A percentile compares a stretch with the other conserved stretches of the same genome.
These are phyloP conservation scores for Rotaria macrura DNA, from an alignment of 2,888 invertebrate species.

Conservation along the genomic window DNA sequence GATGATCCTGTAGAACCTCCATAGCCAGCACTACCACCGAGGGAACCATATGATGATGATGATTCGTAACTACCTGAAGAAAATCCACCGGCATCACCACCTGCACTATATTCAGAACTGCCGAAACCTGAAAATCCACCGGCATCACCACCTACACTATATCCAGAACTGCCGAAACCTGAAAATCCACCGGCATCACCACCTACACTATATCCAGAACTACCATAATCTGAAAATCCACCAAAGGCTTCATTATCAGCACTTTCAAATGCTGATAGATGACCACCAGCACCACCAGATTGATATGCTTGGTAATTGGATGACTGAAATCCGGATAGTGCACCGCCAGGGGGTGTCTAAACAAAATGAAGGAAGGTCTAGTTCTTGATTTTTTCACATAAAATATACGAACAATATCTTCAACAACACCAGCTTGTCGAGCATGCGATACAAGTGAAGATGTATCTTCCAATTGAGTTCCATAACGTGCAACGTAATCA, in stretches of 20 bases:
- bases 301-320: neutral
- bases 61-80: too few species aligned
- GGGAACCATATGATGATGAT: neutral
- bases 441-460: neutral
- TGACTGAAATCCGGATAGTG: neutral
- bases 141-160: neutral
- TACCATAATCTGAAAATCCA: too few species aligned
- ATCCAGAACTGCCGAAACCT: neutral
- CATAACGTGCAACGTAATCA: slow-evolving; percentile 2
- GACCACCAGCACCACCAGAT: neutral
- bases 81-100: too few species aligned
- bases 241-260: neutral
- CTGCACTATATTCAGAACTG: too few species aligned
- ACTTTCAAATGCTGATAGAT: too few species aligned
- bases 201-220: neutral
- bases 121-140: too few species aligned
- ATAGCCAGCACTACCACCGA: neutral
- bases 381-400: neutral
- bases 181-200: neutral
- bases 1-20: neutral
- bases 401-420: neutral
- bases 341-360: neutral
- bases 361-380: neutral
- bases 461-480: neutral
- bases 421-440: slow-evolving; percentile 18